A percentile compares a stretch with the other conserved stretches of the same genome.
Evolutionary conservation across 2,888 invertebrate species (phyloP).

Genomic region (Psococerastis gibbosa): DNA sequence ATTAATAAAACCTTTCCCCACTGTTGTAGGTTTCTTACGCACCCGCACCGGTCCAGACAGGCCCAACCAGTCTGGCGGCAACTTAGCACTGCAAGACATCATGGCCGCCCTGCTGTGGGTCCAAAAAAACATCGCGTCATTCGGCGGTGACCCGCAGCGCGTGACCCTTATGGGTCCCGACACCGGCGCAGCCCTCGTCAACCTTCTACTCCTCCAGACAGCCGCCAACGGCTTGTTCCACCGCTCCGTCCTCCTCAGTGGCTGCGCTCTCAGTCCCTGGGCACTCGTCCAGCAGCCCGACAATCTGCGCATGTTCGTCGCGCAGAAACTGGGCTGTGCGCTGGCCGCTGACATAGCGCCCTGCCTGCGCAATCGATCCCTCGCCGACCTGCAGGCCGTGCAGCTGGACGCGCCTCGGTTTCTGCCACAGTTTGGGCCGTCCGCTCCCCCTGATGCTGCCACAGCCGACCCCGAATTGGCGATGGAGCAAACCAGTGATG

Average conservation of each 20-base stretch:
- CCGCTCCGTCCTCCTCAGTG: conserved; percentile 76
- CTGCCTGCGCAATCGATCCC: conserved; percentile 63
- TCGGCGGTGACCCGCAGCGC: conserved; percentile 70
- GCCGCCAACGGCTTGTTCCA: conserved; percentile 65
- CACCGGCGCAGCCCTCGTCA: conserved; percentile 69
- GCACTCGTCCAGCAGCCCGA: conserved; percentile 53
- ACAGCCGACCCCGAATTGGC: conserved; percentile 35
- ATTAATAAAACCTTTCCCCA: background rate
- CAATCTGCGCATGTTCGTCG: conserved; percentile 66
- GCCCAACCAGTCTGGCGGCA: conserved; percentile 32
- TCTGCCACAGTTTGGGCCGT: conserved; percentile 53
- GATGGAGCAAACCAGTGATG: conserved; percentile 46
- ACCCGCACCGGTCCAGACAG: conserved; percentile 27
- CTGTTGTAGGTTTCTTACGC: conserved; percentile 34
- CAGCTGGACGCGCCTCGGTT: conserved; percentile 28
- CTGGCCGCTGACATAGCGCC: conserved; percentile 38
- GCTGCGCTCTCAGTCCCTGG: conserved; percentile 78
- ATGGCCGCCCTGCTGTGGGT: conserved; percentile 70
- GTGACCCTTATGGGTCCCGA: conserved; percentile 74
- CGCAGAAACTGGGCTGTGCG: conserved; percentile 61
- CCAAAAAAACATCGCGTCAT: conserved; percentile 60
- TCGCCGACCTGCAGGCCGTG: conserved; percentile 42
- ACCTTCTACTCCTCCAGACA: conserved; percentile 64
- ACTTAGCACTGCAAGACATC: conserved; percentile 66
- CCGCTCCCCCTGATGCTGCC: conserved; percentile 27